phyloP scores from a whole-genome alignment of 2,888 invertebrate genomes.

The Tipula vernalis region DNA sequence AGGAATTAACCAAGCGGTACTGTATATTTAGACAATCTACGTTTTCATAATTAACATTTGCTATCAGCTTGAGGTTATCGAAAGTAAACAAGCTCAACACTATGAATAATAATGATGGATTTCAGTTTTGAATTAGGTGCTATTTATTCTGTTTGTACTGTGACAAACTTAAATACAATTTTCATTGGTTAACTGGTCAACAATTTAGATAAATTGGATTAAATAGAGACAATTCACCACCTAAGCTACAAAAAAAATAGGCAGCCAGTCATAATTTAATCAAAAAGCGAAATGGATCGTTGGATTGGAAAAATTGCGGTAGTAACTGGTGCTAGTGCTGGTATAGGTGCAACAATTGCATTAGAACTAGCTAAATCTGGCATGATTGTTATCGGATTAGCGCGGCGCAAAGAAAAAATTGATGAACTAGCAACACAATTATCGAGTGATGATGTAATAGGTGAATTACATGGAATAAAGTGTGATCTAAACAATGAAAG shows the following conservation, averaged over 20 bases:
- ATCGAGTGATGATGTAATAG: neutral
- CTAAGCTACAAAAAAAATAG: neutral
- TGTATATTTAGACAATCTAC: too few species aligned
- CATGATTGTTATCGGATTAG: constrained; percentile 41
- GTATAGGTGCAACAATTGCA: constrained; percentile 41
- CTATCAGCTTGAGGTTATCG: too few species aligned
- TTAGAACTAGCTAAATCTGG: constrained; percentile 36
- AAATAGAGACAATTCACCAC: too few species aligned
- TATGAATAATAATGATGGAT: too few species aligned
- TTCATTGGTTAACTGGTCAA: too few species aligned
- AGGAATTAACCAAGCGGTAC: too few species aligned
- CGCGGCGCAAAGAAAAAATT: constrained; percentile 35
- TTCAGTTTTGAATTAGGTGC: too few species aligned
- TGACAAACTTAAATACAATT: too few species aligned
- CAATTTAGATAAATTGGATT: too few species aligned
- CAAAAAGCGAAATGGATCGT: constrained; percentile 22
- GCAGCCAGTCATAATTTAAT: neutral
- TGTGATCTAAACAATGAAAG: constrained; percentile 43
- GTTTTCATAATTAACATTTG: too few species aligned
- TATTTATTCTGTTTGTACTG: too few species aligned
- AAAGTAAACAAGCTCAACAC: too few species aligned
- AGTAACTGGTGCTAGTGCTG: constrained; percentile 46
- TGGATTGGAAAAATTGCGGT: constrained; percentile 37
- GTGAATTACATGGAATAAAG: constrained; percentile 30
- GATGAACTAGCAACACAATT: constrained; percentile 21